Base-by-base conservation (phyloP, 2,888 invertebrate species). In the Standfussiana lucernea region DNA sequence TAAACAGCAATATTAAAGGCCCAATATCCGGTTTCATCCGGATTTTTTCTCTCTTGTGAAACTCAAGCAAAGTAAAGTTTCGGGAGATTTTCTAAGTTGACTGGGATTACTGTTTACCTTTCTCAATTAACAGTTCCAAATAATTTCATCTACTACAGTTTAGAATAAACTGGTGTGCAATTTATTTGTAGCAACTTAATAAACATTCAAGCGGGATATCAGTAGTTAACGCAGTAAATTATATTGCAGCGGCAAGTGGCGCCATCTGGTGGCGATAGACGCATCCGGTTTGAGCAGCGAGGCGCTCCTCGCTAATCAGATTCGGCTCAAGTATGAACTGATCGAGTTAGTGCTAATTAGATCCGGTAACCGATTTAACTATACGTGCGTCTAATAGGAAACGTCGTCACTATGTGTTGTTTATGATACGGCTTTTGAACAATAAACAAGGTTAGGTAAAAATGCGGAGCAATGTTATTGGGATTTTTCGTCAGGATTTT, bases 291-390 rank as follows among this genome's bases (percentile, higher is more conserved):
- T 53, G 32, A 70, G n/a, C 62, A 50, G 32, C 24, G 35, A 62
- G 6, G 61, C 35, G 61, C 15, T n/a, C 40, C 50, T 37, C 47
- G n/a, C 42, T 82, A 82, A 82, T 85, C 82, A 75, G 66, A 82
- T 82, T 85, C 56, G 53, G 61, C 61, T 84, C 85, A 75, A 70
- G 67, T 75, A 67, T 47, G n/a, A 80, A 66, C 65, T n/a, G 69
- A 82, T 81, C 83, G 74, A 67, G 72, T 83, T 83, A 79, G 35
- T 11, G 35, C 53, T 84, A 86, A 84, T 84, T 83, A 78, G 47
- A 76, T 71, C 67, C 62, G 45, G 79, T 66, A 70, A 75, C 73
- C 21, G 42, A 73, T 64, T 74, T 71, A 82, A 45, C 50, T 40
- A 42, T 65, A 47, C 61, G 42, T 66, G 37, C 62, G 56, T 42